A percentile compares a stretch with the other conserved stretches of the same genome.
These are phyloP conservation scores for Trachelus troglodyta DNA, from an alignment of 2,888 invertebrate species.

Conservation along the genomic window DNA sequence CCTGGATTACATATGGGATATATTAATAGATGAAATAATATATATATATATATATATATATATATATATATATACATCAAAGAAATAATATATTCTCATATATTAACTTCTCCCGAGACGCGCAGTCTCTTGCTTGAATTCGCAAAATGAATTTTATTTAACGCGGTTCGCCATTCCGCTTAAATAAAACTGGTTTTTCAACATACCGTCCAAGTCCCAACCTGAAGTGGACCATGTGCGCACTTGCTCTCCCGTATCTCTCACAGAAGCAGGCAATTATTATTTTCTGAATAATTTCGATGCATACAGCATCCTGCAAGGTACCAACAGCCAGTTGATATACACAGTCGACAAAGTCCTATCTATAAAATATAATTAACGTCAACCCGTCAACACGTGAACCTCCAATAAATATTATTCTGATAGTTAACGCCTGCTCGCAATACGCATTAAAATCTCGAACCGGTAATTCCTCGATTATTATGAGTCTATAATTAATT, in stretches of 20 bases:
- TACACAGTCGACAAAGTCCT: no score
- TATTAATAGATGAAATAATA: no score
- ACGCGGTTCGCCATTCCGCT: conserved; percentile 14
- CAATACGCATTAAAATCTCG: not conserved
- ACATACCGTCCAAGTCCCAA: conserved; percentile 15
- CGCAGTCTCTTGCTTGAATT: conserved; percentile 7
- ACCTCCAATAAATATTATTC: not conserved
- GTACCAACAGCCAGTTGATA: no score
- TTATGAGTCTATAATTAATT: not conserved
- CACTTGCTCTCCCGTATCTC: not conserved
- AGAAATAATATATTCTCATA: no score
- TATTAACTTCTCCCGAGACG: not conserved
- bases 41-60: not conserved
- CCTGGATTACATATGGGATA: no score
- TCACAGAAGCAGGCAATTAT: not conserved
- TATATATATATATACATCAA: not conserved
- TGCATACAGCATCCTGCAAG: not conserved
- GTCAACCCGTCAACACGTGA: not conserved
- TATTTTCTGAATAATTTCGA: conserved; percentile 6
- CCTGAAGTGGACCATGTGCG: not conserved
- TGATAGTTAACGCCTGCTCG: not conserved
- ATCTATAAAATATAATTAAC: not conserved
- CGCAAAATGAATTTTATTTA: conserved; percentile 22
- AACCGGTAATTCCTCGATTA: not conserved
- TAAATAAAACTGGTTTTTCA: conserved; percentile 31